Percentiles rank a stretch among this genome's conserved stretches.
phyloP scores from a whole-genome alignment of 1,140 invertebrate species.

The Drosophila kepulauana region DNA sequence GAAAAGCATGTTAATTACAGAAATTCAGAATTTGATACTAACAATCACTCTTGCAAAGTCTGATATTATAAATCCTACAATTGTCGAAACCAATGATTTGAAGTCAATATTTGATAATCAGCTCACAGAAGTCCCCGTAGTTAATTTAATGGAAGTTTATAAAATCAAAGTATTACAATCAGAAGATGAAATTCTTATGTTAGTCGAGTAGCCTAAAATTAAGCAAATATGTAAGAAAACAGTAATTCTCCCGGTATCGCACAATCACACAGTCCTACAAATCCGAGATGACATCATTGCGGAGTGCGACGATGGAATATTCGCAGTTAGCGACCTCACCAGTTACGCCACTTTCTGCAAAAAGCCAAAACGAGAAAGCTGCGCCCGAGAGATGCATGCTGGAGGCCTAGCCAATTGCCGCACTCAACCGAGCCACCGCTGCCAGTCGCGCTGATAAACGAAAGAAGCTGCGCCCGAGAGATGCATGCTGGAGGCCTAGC shows the following conservation, averaged over 20 bases:
- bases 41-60: constrained; percentile 19
- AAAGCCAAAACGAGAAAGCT: neutral
- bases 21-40: constrained; percentile 38
- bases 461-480: neutral
- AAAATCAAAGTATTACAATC: neutral
- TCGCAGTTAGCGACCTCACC: neutral
- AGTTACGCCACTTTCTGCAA: constrained; percentile 9
- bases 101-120: neutral
- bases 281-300: neutral
- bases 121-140: constrained; percentile 7
- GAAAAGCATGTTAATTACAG: constrained; percentile 32
- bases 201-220: neutral
- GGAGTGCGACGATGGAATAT: constrained; percentile 2
- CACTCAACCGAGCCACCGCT: neutral
- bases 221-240: constrained; percentile 5
- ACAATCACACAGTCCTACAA: neutral
- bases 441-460: neutral
- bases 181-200: no score
- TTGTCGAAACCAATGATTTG: constrained; percentile 9
- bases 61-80: neutral
- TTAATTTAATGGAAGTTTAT: constrained; percentile 1
- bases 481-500: neutral
- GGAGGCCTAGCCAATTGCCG: no score
- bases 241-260: neutral
- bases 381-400: neutral